These are phyloP conservation scores for Okapia johnstoni DNA, from an alignment of 2,113 vertebrate genomes.

Conservation along the genomic window DNA sequence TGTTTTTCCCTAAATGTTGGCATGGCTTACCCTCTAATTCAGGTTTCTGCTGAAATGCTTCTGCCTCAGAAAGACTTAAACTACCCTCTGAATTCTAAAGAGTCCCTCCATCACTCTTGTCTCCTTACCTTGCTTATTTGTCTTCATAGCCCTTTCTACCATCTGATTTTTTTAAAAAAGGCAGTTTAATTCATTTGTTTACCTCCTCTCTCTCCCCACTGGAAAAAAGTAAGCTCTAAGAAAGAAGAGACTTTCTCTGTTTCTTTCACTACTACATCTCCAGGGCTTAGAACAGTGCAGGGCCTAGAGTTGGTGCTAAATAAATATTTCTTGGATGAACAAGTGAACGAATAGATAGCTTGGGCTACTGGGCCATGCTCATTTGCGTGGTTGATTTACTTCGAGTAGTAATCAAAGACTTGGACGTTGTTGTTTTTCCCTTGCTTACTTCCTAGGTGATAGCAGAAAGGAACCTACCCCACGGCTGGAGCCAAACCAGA, in stretches of 20 bases:
- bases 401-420: background rate
- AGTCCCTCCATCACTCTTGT: background rate
- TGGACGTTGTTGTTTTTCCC: background rate
- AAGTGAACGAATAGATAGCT: background rate
- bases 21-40: background rate
- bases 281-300: background rate
- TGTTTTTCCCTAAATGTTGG: background rate
- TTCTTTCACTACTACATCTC: background rate
- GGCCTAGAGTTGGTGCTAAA: background rate
- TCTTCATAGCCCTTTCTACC: background rate
- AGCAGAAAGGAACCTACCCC: slow-evolving; percentile 1
- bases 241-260: background rate
- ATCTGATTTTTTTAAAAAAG: background rate
- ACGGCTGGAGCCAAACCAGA: slow-evolving; percentile 37
- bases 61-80: background rate
- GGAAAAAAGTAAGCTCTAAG: background rate
- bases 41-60: background rate
- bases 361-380: background rate
- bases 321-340: background rate
- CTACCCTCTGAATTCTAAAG: background rate
- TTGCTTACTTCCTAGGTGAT: slow-evolving; percentile 37
- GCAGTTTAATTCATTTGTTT: background rate
- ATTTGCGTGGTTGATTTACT: background rate
- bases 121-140: background rate
- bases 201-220: background rate